Percentiles rank a stretch among this genome's conserved stretches.
Evolutionary conservation across 2,888 invertebrate genomes (phyloP).

Genomic region (Tanypteryx hageni): DNA sequence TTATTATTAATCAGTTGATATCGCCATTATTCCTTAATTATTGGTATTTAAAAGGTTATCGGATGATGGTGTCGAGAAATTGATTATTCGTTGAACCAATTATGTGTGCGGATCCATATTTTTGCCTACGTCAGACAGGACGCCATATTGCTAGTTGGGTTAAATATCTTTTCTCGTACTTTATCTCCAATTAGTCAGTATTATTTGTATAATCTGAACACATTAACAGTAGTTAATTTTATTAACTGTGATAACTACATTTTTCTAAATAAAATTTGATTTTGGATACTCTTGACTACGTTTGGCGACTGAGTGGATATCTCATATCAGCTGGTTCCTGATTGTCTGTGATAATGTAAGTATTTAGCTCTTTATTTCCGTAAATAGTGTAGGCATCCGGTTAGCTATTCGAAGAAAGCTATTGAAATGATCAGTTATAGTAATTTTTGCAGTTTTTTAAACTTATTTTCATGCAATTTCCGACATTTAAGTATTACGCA

Average conservation of each 20-base stretch:
- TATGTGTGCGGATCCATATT: conserved; percentile 42
- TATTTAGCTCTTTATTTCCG: neutral
- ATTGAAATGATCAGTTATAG: too few relatives aligned
- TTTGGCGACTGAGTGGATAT: neutral
- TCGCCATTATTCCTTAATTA: neutral
- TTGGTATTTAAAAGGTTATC: neutral
- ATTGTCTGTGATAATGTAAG: conserved; percentile 54
- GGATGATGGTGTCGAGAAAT: neutral
- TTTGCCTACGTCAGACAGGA: conserved; percentile 48
- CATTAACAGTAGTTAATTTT: neutral
- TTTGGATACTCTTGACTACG: neutral
- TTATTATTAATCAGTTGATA: neutral
- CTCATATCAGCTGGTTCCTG: conserved; percentile 45
- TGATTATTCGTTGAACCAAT: conserved; percentile 46
- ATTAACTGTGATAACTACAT: neutral
- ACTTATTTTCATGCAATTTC: too few relatives aligned
- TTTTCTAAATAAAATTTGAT: neutral
- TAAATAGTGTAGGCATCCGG: neutral
- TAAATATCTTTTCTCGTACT: neutral
- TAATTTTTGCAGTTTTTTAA: too few relatives aligned
- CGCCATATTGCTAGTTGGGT: conserved; percentile 55
- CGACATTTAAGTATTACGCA: too few relatives aligned
- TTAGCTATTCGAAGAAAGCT: too few relatives aligned
- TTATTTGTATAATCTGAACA: neutral
- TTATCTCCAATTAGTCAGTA: neutral